Evolutionary conservation across 2,113 vertebrate genomes (phyloP).

Genomic region (Promerops cafer): DNA sequence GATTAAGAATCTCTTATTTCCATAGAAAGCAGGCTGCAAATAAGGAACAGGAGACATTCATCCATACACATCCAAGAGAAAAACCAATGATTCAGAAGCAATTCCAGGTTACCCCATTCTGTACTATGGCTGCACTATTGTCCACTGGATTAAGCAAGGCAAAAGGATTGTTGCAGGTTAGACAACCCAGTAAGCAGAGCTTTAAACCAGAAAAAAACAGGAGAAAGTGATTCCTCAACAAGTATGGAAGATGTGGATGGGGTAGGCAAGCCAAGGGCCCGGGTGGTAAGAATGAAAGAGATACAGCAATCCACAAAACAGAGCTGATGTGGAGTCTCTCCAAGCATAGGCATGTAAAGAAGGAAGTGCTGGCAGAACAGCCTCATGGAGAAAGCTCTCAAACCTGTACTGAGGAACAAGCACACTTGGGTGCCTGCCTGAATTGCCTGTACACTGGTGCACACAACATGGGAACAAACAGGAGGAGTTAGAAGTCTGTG

Average conservation of each 20-base stretch:
- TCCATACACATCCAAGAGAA: neutral
- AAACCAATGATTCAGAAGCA: neutral
- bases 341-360: neutral
- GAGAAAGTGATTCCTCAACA: neutral
- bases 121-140: neutral
- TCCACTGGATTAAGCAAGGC: neutral
- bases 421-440: neutral
- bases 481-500: neutral
- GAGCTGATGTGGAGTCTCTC: neutral
- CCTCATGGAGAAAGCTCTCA: neutral
- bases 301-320: neutral
- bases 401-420: neutral
- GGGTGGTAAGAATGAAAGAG: neutral
- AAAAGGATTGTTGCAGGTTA: neutral
- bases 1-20: neutral
- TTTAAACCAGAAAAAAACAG: neutral
- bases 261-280: neutral
- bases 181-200: neutral
- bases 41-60: neutral
- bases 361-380: neutral
- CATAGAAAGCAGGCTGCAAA: neutral
- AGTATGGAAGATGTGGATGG: neutral
- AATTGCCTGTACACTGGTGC: neutral
- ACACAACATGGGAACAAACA: neutral
- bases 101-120: neutral